Base-by-base conservation (phyloP, 2,113 vertebrate species). In the Chascanopsetta lugubris region DNA sequence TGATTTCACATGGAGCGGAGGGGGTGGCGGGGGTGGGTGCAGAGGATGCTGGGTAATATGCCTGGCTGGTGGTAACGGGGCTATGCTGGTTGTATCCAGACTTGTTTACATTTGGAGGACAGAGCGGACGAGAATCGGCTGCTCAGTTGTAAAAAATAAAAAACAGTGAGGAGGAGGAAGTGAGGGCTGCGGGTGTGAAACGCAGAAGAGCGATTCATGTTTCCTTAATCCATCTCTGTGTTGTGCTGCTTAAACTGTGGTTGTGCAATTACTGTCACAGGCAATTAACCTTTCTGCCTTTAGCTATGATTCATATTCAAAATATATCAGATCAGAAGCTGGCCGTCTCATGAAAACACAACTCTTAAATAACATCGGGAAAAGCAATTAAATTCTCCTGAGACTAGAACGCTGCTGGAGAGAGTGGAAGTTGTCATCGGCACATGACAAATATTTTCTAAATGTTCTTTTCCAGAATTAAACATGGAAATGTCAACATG, bases 271-370 rank as follows among this genome's bases (percentile, higher is more conserved):
- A 24, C 36, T 61, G 29, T 76, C 64, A 72, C 38, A 64, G 34
- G 61, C 75, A 49, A 86, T 84, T 83, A 88, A 85, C 76, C 75
- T 70, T 77, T 59, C 49, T 76, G 71, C 66, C 77, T 61, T 69
- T 57, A 67, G 65, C 25, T 7, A 15, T 79, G 57, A 88, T 87
- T 90, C 77, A 84, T 85, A 84, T 3, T 12, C 57, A 78, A 67
- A 64, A 51, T 45, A 82, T 45, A 82, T 32, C 40, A 48, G 59
- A 71, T 67, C 54, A 46, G 55, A 42, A 58, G 48, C 50, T 67
- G 56, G 13, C 66, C 36, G 64, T 54, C 56, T 63, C 58, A 53
- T 62, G 57, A 58, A 55, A 75, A 24, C 8, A 54, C 51, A 55
- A 18, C 59, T 70, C 53, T 21, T 42, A 27, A 57, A 17, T 5